Evolutionary conservation across 2,888 invertebrate genomes (phyloP).

Genomic region (Acrobasis suavella): DNA sequence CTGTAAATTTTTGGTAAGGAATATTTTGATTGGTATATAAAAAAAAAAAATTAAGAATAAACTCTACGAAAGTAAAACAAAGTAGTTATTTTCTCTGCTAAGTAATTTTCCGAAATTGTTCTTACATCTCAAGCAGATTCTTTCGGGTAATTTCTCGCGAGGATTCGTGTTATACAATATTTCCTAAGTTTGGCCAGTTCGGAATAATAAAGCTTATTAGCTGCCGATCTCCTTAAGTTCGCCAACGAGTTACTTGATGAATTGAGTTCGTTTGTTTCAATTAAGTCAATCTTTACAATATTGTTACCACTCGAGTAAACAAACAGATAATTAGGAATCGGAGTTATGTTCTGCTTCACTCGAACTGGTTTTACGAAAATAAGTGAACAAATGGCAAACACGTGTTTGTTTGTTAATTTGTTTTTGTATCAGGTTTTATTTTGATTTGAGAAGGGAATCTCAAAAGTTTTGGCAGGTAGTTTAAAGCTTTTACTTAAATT

Average conservation of each 20-base stretch:
- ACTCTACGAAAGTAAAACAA: not conserved
- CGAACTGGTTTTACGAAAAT: not conserved
- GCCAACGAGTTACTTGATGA: constrained; percentile 17
- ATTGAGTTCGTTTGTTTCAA: constrained; percentile 19
- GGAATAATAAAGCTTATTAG: constrained; percentile 22
- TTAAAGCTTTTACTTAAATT: too few species aligned
- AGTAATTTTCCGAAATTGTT: not conserved
- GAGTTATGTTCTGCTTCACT: not conserved
- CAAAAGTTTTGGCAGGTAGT: too few species aligned
- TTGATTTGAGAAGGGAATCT: too few species aligned
- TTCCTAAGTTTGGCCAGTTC: constrained; percentile 20
- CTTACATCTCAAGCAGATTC: not conserved
- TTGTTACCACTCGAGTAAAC: constrained; percentile 16
- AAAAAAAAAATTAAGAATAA: too few species aligned
- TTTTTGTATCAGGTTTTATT: too few species aligned
- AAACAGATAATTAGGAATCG: constrained; percentile 14
- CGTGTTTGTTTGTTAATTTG: not conserved
- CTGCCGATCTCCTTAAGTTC: constrained; percentile 19
- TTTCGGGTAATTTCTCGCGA: constrained; percentile 26
- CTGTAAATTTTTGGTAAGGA: too few species aligned
- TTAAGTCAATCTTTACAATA: constrained; percentile 13
- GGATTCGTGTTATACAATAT: constrained; percentile 19
- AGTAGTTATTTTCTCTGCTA: not conserved
- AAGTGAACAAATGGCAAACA: not conserved
- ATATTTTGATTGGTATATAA: too few species aligned